Evolutionary conservation across 2,113 vertebrate species (phyloP), one percentile per base, ranked within the genome.

Genomic region (Lonchura striata): DNA sequence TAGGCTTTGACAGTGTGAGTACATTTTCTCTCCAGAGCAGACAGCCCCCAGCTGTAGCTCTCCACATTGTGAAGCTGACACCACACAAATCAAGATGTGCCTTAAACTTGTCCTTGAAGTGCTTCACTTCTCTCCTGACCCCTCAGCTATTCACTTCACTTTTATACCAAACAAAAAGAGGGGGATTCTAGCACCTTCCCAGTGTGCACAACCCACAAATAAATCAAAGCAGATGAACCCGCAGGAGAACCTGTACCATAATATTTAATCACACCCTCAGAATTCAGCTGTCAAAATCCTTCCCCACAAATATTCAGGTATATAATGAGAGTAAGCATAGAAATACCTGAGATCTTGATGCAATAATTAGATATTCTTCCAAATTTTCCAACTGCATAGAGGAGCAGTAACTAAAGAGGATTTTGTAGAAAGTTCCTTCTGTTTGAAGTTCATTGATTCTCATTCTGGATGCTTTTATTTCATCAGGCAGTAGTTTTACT

Each of bases 11-110:
- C 92, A 94, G 76, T 13, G 31, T 54, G 59, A 93, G 84, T 53
- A 79, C 83, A 74, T 90, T 88, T 92, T 94, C 88, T 78, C 71
- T 95, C 23, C 52, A 42, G 72, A 92, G 88, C 79, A 90, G 82
- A 80, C 86, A 95, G 76, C 54, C 59, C 54, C 88, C 94, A 86
- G 88, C 90, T 96, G 91, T 20, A 83, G 68, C 56, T 86, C 78
- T 94, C 86, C 69, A 83, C 76, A 25, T 33, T 52, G 86, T 54
- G 80, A 93, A 75, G 76, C 88, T 92, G 88, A 92, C 80, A 87
- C 61, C 24, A 71, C 42, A 71, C 81, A 92, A 93, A 93, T 90
- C 88, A 88, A 93, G 76, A 81, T 20, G 35, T 52, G 77, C 76
- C 86, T 94, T 75, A 86, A 90, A 78, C 24, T 59, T 66, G 88